Conservation (phyloP, 2,113 vertebrate species). For the Mustela lutreola region DNA sequence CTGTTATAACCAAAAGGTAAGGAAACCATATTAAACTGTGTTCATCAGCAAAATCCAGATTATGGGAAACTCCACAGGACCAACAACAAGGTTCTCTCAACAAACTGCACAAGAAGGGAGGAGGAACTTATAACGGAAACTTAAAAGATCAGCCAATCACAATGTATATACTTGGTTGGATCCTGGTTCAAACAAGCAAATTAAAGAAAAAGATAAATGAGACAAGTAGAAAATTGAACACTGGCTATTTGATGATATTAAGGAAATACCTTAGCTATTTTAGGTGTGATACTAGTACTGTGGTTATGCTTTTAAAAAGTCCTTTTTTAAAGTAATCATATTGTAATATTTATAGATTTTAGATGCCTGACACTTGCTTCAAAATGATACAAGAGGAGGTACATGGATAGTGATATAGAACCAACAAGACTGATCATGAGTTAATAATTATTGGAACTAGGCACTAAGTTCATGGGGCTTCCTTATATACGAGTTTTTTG, state of each 20-base stretch:
- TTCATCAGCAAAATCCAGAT: constrained; percentile 23
- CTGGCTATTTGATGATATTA: not conserved
- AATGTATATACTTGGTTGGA: not conserved
- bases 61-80: not conserved
- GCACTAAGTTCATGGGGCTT: not conserved
- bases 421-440: not conserved
- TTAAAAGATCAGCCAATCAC: not conserved
- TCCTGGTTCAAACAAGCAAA: constrained; percentile 26
- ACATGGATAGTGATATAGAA: not conserved
- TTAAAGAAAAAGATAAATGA: not conserved
- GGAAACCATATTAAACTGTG: not conserved
- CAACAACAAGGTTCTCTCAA: not conserved
- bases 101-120: not conserved
- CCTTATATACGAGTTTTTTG: not conserved
- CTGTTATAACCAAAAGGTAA: not conserved
- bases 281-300: not conserved
- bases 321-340: not conserved
- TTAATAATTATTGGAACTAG: not conserved
- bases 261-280: constrained; percentile 11
- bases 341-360: constrained; percentile 27
- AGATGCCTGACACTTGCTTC: not conserved
- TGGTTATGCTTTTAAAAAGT: not conserved
- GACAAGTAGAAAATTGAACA: constrained; percentile 1
- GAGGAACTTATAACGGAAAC: not conserved
- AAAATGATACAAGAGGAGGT: not conserved